phyloP scores from a whole-genome alignment of 1,140 invertebrate genomes.

The Akabosia matsudoensis region DNA sequence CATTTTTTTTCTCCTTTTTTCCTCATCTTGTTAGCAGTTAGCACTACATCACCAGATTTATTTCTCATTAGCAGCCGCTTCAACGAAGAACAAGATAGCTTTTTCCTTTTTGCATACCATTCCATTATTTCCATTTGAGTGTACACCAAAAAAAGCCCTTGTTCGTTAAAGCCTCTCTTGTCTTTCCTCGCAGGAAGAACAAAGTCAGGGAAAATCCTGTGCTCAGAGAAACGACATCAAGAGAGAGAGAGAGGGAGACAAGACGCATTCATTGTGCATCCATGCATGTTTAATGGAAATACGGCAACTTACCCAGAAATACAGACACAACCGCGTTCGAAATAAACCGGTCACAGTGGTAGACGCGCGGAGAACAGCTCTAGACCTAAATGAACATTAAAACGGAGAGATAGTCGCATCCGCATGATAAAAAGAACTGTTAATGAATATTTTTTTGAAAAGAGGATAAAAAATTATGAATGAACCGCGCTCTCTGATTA shows the following conservation, averaged over 20 bases:
- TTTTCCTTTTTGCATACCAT: background rate
- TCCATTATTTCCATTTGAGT: background rate
- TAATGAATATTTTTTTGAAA: too few relatives aligned
- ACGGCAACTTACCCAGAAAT: background rate
- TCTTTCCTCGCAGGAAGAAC: background rate
- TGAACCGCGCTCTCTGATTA: too few relatives aligned
- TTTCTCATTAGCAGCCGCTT: conserved; percentile 5
- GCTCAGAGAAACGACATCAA: background rate
- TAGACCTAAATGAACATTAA: too few relatives aligned
- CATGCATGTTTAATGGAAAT: conserved; percentile 8
- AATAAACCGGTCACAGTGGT: too few relatives aligned
- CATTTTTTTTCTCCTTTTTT: background rate
- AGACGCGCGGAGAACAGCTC: too few relatives aligned
- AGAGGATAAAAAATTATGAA: too few relatives aligned
- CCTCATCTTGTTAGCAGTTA: background rate
- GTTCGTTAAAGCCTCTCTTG: background rate
- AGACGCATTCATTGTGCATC: background rate
- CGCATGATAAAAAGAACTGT: too few relatives aligned
- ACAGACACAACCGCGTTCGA: too few relatives aligned
- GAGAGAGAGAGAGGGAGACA: background rate
- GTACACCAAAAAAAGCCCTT: background rate
- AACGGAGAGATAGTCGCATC: too few relatives aligned
- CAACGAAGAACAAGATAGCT: background rate
- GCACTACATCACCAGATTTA: conserved; percentile 9
- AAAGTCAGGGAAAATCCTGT: background rate